phyloP scores from a whole-genome alignment of 2,888 invertebrate genomes.

The Dorcus parallelipipedus region DNA sequence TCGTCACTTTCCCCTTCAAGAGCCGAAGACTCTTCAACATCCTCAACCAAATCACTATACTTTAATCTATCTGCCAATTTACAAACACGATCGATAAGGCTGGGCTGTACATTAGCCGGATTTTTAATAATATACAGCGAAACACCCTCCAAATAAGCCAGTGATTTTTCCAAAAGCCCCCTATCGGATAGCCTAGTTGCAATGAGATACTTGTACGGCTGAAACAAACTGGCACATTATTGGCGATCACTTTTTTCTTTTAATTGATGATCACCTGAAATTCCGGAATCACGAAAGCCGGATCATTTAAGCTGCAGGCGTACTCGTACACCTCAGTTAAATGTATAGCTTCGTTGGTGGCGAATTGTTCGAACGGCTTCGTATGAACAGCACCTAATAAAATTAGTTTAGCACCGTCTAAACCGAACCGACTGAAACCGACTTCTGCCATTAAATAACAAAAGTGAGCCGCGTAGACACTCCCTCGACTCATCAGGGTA shows the following conservation, averaged over 20 bases:
- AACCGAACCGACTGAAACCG: conserved; percentile 51
- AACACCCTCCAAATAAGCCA: conserved; percentile 81
- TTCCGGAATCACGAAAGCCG: conserved; percentile 68
- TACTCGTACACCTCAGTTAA: conserved; percentile 96
- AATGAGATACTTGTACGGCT: conserved; percentile 83
- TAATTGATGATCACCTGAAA: conserved; percentile 60
- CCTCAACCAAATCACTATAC: conserved; percentile 45
- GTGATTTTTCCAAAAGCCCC: conserved; percentile 75
- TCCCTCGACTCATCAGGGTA: conserved; percentile 69
- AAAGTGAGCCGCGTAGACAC: conserved; percentile 89
- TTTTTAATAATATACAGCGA: conserved; percentile 62
- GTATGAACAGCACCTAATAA: conserved; percentile 75
- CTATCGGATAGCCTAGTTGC: conserved; percentile 73
- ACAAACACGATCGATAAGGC: conserved; percentile 55
- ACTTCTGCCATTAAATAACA: conserved; percentile 88
- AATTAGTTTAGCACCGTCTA: conserved; percentile 64
- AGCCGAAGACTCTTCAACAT: conserved; percentile 26
- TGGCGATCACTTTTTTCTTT: not conserved
- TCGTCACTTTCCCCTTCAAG: conserved; percentile 39
- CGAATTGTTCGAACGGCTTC: conserved; percentile 63
- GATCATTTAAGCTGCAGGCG: conserved; percentile 76
- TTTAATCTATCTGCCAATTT: conserved; percentile 47
- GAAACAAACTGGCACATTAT: conserved; percentile 31
- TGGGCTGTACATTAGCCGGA: conserved; percentile 52
- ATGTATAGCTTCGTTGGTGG: conserved; percentile 81